phyloP scores from a whole-genome alignment of 2,113 vertebrate genomes.

The Lutjanus erythropterus region DNA sequence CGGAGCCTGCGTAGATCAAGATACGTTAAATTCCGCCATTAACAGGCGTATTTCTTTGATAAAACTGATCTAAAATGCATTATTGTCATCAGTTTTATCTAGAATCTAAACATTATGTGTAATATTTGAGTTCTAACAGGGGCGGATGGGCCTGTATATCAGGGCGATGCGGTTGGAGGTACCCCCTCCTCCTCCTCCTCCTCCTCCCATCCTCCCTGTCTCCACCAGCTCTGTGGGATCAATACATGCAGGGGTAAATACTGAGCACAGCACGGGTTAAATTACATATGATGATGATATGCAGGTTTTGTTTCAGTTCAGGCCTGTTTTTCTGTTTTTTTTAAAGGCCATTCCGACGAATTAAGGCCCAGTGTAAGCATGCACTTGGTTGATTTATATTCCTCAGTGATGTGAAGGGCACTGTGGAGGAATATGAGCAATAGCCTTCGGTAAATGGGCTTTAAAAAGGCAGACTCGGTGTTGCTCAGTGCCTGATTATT shows the following conservation, averaged over 20 bases:
- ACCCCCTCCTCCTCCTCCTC: constrained; percentile 17
- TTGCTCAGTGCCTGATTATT: constrained; percentile 59
- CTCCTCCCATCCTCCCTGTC: constrained; percentile 55
- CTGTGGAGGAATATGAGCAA: constrained; percentile 70
- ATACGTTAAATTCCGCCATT: not conserved
- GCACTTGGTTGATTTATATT: constrained; percentile 57
- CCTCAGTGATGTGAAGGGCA: constrained; percentile 78
- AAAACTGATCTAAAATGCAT: not conserved
- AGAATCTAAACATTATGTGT: not conserved
- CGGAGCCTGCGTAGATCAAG: constrained; percentile 14
- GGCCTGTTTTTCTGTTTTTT: not conserved
- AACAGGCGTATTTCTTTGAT: not conserved
- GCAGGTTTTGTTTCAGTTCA: constrained; percentile 15
- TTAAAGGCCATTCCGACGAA: constrained; percentile 2
- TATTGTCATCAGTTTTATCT: not conserved
- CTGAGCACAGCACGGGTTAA: constrained; percentile 36
- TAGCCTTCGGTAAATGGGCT: constrained; percentile 60
- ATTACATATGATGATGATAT: constrained; percentile 34
- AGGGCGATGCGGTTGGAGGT: constrained; percentile 68
- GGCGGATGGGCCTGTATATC: constrained; percentile 69
- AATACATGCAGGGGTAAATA: constrained; percentile 73
- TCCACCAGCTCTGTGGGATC: constrained; percentile 74
- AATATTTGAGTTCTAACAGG: constrained; percentile 23
- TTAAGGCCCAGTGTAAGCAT: constrained; percentile 26
- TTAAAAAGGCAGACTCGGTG: constrained; percentile 50